These are phyloP conservation scores for Bugulina stolonifera DNA, from an alignment of 2,888 invertebrate genomes.

Conservation along the genomic window DNA sequence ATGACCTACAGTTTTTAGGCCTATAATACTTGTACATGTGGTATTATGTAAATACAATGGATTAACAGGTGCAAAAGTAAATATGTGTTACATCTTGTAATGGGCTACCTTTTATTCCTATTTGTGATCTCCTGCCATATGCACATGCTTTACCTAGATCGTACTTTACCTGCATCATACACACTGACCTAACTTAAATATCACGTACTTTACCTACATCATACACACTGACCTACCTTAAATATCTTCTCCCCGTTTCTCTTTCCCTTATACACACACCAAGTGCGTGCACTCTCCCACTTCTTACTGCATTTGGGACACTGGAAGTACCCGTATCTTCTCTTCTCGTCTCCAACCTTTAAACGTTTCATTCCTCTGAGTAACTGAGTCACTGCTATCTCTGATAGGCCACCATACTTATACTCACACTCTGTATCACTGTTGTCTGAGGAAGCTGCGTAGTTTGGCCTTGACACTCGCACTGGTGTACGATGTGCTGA, in stretches of 20 bases:
- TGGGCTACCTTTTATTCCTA: not conserved
- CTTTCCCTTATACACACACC: conserved; percentile 9
- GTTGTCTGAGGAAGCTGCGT: no score
- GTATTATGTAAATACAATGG: not conserved
- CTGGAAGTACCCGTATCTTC: conserved; percentile 10
- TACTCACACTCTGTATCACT: no score
- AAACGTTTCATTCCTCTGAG: not conserved
- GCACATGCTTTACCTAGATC: no score
- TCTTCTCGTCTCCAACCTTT: not conserved
- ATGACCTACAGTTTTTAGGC: not conserved
- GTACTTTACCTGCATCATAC: no score
- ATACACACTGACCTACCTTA: not conserved
- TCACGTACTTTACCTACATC: no score
- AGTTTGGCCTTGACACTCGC: no score
- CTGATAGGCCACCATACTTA: no score
- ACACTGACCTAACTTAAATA: no score
- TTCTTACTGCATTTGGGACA: not conserved
- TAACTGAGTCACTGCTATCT: not conserved
- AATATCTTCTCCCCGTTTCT: not conserved
- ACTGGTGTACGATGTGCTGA: no score
- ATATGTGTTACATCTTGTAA: no score
- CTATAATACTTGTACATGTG: not conserved
- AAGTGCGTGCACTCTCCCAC: conserved; percentile 9
- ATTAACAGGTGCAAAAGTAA: no score
- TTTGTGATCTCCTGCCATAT: not conserved